Conservation (phyloP, 1,140 invertebrate genomes). For the Ooceraea biroi region DNA sequence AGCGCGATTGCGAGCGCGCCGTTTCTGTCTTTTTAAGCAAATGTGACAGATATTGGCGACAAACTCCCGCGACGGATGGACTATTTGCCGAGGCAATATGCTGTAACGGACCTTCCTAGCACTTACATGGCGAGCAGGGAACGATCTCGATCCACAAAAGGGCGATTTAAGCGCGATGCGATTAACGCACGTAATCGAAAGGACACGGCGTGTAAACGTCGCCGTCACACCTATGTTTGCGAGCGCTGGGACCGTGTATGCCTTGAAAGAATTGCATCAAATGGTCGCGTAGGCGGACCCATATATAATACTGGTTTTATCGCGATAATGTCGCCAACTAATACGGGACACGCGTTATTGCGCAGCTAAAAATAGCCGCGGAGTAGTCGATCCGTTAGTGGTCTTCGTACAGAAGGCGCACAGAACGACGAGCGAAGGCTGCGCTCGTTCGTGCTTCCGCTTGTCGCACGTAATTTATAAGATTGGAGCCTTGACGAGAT, state of each 20-base stretch:
- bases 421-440: constrained; percentile 6
- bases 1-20: no score
- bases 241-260: background rate
- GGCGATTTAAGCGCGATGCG: background rate
- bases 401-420: constrained; percentile 11
- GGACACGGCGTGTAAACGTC: constrained; percentile 1
- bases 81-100: background rate
- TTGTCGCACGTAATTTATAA: constrained; percentile 19
- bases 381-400: constrained; percentile 31
- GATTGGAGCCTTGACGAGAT: background rate
- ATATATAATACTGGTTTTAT: constrained; percentile 34
- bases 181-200: constrained; percentile 20
- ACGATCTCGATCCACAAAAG: background rate
- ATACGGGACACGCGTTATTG: constrained; percentile 7
- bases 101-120: background rate
- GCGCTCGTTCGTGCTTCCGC: background rate
- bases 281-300: background rate
- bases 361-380: constrained; percentile 32
- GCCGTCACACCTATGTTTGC: constrained; percentile 41
- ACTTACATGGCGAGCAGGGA: no score
- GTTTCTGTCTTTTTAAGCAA: no score
- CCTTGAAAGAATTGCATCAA: constrained; percentile 40
- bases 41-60: no score
- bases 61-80: no score
- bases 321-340: constrained; percentile 35